Percentiles rank a stretch among this genome's conserved stretches.
Evolutionary conservation across 2,797 vertebrate species (phyloP).

Genomic region (Remorina albescens): DNA sequence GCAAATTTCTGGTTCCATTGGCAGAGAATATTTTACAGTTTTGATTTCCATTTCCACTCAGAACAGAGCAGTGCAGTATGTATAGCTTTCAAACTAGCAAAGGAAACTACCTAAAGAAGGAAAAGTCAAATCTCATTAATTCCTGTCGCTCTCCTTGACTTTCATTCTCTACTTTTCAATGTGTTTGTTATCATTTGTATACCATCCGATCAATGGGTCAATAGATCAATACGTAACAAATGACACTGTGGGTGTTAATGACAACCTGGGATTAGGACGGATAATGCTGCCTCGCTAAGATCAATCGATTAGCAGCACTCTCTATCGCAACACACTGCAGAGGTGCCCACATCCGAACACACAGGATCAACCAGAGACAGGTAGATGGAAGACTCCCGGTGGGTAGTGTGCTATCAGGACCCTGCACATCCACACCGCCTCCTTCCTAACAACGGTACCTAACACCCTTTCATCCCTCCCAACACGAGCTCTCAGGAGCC

Average conservation of each 20-base stretch:
- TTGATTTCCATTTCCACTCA: slow-evolving; percentile 24
- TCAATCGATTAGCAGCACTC: slow-evolving; percentile 67
- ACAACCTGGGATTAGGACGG: slow-evolving; percentile 82
- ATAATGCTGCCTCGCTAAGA: slow-evolving; percentile 79
- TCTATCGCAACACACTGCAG: slow-evolving; percentile 39
- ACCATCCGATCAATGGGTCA: slow-evolving; percentile 80
- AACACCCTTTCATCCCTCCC: slow-evolving; percentile 66
- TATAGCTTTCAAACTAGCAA: background rate
- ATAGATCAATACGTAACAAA: slow-evolving; percentile 85
- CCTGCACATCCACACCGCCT: slow-evolving; percentile 31
- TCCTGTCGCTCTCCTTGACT: slow-evolving; percentile 64
- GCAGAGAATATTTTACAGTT: slow-evolving; percentile 20
- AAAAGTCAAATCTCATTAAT: slow-evolving; percentile 72
- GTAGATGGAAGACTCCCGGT: slow-evolving; percentile 45
- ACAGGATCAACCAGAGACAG: slow-evolving; percentile 49
- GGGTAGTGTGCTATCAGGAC: slow-evolving; percentile 33
- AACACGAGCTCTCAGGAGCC: slow-evolving; percentile 55
- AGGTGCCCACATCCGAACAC: slow-evolving; percentile 7
- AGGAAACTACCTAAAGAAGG: slow-evolving; percentile 46
- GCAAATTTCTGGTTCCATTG: background rate
- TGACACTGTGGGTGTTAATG: slow-evolving; percentile 83
- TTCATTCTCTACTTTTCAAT: slow-evolving; percentile 71
- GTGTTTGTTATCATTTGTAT: slow-evolving; percentile 83
- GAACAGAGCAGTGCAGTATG: background rate
- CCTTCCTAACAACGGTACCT: slow-evolving; percentile 61